These are phyloP conservation scores for Prinia subflava DNA, from an alignment of 2,113 vertebrate species.

Conservation along the genomic window DNA sequence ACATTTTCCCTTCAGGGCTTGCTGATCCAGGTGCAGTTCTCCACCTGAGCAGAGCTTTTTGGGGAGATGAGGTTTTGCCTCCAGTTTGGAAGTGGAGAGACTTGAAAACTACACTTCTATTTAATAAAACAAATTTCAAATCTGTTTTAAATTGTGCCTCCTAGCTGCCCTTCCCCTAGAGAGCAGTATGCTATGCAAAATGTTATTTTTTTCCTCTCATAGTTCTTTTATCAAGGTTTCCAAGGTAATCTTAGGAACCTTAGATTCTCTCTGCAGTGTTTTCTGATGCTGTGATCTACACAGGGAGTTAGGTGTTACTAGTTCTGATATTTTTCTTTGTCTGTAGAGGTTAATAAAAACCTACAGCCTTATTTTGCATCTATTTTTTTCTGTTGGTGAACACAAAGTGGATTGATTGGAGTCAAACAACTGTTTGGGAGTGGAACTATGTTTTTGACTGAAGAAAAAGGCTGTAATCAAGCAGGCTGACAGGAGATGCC, in stretches of 20 bases:
- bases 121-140: neutral
- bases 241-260: neutral
- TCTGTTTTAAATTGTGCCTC: neutral
- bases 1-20: neutral
- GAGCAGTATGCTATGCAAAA: neutral
- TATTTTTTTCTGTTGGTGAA: neutral
- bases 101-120: neutral
- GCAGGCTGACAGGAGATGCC: neutral
- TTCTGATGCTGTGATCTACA: neutral
- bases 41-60: neutral
- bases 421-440: neutral
- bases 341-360: neutral
- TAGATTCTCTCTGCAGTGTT: neutral
- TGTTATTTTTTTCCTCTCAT: neutral
- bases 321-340: neutral
- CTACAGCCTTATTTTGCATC: neutral
- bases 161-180: neutral
- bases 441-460: neutral
- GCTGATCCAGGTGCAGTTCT: neutral
- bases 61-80: neutral
- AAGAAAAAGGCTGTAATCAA: slow-evolving; percentile 6
- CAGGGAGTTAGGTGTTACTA: neutral
- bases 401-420: neutral
- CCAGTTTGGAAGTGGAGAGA: neutral
- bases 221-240: neutral